A percentile compares a stretch with the other conserved stretches of the same genome.
These are phyloP conservation scores for Scelioninae gen. 1 DNA, from an alignment of 2,888 invertebrate species.

Conservation along the genomic window DNA sequence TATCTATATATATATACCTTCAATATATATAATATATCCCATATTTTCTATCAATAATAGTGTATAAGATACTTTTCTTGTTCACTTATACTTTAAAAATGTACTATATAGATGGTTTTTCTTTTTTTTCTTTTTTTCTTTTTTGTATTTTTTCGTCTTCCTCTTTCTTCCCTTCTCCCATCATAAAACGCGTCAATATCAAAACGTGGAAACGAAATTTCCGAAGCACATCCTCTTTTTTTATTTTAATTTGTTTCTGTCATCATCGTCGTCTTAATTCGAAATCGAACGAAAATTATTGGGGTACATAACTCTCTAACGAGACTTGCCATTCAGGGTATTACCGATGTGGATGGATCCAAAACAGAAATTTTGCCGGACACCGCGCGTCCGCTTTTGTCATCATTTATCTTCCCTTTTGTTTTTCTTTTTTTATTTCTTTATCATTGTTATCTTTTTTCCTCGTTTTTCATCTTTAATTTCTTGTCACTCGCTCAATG, in stretches of 20 bases:
- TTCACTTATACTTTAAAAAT: slow-evolving; percentile 83
- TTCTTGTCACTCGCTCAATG: slow-evolving; percentile 70
- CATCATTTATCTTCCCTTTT: too few species aligned
- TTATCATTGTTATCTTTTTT: slow-evolving; percentile 19
- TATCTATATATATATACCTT: slow-evolving; percentile 72
- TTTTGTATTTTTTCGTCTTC: slow-evolving; percentile 78
- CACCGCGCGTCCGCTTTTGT: too few species aligned
- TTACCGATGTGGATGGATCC: too few species aligned
- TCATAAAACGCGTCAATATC: slow-evolving; percentile 78
- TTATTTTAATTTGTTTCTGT: slow-evolving; percentile 66
- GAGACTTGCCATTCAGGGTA: slow-evolving; percentile 88
- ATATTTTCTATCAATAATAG: slow-evolving; percentile 82
- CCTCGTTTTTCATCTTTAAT: slow-evolving; percentile 13
- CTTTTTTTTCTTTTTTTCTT: too few species aligned
- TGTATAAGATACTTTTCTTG: slow-evolving; percentile 82
- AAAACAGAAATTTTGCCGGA: too few species aligned
- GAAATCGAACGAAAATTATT: slow-evolving; percentile 75
- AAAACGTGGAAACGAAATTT: slow-evolving; percentile 82
- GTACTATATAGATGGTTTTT: slow-evolving; percentile 81
- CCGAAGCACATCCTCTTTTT: slow-evolving; percentile 75
- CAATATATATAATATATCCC: slow-evolving; percentile 80
- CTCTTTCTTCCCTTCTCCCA: slow-evolving; percentile 33
- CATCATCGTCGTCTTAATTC: slow-evolving; percentile 69
- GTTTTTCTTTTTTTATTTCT: slow-evolving; percentile 12
- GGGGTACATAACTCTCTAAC: slow-evolving; percentile 72